Percentiles rank a stretch among this genome's conserved stretches.
These are phyloP conservation scores for Damaliscus lunatus DNA, from an alignment of 2,113 vertebrate species.

Conservation along the genomic window DNA sequence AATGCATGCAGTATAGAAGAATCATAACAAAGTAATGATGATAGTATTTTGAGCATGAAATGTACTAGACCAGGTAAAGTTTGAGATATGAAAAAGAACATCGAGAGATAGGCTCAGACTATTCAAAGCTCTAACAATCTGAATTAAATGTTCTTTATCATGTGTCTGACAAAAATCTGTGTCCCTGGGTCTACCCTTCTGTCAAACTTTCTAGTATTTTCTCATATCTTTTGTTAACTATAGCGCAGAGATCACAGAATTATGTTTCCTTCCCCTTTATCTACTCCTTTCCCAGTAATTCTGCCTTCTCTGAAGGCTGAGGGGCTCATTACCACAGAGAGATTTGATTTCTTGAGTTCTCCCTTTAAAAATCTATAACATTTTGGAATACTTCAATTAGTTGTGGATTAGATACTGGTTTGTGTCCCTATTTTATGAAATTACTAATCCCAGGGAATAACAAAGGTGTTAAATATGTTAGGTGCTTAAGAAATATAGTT, in stretches of 20 bases:
- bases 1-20: not conserved
- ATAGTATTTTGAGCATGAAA: not conserved
- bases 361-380: not conserved
- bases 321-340: not conserved
- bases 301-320: not conserved
- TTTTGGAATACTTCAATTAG: not conserved
- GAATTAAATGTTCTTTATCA: slow-evolving; percentile 14
- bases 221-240: not conserved
- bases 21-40: not conserved
- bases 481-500: not conserved
- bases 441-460: not conserved
- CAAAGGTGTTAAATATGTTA: not conserved
- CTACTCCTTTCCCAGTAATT: not conserved
- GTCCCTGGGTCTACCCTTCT: not conserved
- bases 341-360: not conserved
- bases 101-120: not conserved
- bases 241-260: not conserved
- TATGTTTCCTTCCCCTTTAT: not conserved
- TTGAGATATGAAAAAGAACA: not conserved
- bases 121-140: not conserved
- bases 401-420: not conserved
- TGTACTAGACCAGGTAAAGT: not conserved
- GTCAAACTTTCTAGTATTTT: not conserved
- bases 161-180: not conserved
- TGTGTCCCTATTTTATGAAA: not conserved